Base-by-base conservation (phyloP, 92 coral and sea anemone genomes). In the Pocillopora meandrina region DNA sequence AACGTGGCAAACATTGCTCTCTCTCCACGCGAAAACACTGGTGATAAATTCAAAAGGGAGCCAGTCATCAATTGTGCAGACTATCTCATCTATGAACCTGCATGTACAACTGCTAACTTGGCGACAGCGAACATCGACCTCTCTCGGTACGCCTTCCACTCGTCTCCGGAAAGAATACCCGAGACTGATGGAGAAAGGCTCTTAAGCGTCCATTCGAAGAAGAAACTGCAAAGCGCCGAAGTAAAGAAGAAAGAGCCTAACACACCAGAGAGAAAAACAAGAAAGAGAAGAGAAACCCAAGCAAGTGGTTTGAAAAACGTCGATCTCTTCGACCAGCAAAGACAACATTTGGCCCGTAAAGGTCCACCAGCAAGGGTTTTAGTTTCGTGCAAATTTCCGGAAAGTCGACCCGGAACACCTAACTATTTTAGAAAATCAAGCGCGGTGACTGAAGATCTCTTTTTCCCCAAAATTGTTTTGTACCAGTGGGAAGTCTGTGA, bases 401-500 rank as follows among this genome's bases (percentile, higher is more conserved):
- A 52, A 42, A 49, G 9, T 56, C 77, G 61, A 15, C 61, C 17
- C 10, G 35, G 18, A 9, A 19, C 77, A 10, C 77, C 31, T 26
- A 19, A 73, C 11, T 13, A n/a, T 69, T 70, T 36, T 7, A 35
- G 21, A 9, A 76, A 34, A 76, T 16, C 56, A 31, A 66, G 19
- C 12, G 12, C 63, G 16, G 72, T 15, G 6, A 79, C n/a, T 52
- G 60, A 64, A 20, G 62, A 64, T 3, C 12, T 65, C 8, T 26
- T 21, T 31, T 60, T 81, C 12, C 85, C 85, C 8, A 75, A 23
- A 70, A 81, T 81, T 34, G 52, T 81, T 0, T 17, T 81, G 76
- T 81, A 70, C 17, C 85, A 81, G 77, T 81, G 85, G 85, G 85
- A 81, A 81, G 77, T 71, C 67, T 65, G 68, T 56, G 36, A 70